phyloP scores from a whole-genome alignment of 2,888 invertebrate species.

The Lithophane ornitopus region DNA sequence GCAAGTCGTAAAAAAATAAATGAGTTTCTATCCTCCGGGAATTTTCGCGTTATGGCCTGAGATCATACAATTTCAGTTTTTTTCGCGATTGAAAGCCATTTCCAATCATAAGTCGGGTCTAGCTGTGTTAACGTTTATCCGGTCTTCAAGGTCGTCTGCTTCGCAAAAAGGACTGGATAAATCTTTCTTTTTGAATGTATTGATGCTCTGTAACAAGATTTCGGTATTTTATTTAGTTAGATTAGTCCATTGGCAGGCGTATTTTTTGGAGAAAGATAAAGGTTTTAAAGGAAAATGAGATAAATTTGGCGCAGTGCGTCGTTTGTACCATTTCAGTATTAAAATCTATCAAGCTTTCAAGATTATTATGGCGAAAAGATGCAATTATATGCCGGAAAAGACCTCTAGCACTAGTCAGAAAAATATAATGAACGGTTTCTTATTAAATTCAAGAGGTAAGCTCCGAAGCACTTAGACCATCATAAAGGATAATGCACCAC shows the following conservation, averaged over 20 bases:
- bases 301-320: constrained; percentile 9
- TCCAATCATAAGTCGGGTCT: constrained; percentile 53
- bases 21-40: constrained; percentile 50
- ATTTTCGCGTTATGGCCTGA: constrained; percentile 30
- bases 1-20: constrained; percentile 60
- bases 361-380: not conserved
- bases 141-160: constrained; percentile 33
- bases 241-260: constrained; percentile 22
- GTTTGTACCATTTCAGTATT: not conserved
- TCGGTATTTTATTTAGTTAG: constrained; percentile 26
- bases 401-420: not conserved
- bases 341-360: not conserved
- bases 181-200: constrained; percentile 46
- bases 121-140: constrained; percentile 52
- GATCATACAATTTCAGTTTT: constrained; percentile 50
- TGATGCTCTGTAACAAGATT: constrained; percentile 44
- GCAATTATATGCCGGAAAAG: not conserved
- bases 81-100: constrained; percentile 54
- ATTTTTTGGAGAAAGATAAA: not conserved
- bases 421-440: not conserved
- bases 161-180: constrained; percentile 28
- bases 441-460: not conserved
- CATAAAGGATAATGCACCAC: constrained; percentile 21
- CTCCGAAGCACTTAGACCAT: constrained; percentile 15
- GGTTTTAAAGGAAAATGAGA: not conserved